Conservation (phyloP, 2,797 vertebrate genomes). For the Trematomus bernacchii region DNA sequence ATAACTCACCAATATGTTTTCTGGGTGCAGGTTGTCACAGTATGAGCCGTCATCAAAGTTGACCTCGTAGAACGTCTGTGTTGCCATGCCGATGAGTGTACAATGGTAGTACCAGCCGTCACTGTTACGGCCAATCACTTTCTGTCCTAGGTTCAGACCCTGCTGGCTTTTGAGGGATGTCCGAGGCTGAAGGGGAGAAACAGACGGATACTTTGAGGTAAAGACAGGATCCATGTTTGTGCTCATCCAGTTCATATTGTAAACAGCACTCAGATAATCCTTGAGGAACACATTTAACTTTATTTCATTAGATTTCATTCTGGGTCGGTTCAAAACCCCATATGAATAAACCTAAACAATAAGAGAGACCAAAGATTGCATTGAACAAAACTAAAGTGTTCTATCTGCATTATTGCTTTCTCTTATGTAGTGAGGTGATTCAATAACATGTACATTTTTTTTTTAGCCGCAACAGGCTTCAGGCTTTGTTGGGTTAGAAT, state of each 20-base stretch:
- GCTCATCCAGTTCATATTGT: background rate
- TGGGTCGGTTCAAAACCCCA: background rate
- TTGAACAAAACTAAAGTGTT: background rate
- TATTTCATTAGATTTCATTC: background rate
- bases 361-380: background rate
- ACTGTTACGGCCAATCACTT: slow-evolving; percentile 92
- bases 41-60: slow-evolving; percentile 97
- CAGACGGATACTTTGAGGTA: background rate
- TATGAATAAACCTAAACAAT: background rate
- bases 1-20: slow-evolving; percentile 91
- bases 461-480: background rate
- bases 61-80: slow-evolving; percentile 94
- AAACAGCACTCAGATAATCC: background rate
- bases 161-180: slow-evolving; percentile 68
- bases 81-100: slow-evolving; percentile 90
- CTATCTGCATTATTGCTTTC: background rate
- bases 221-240: background rate
- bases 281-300: background rate
- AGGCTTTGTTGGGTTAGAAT: no score
- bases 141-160: slow-evolving; percentile 88
- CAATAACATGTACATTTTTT: background rate
- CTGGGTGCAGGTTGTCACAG: slow-evolving; percentile 95
- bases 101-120: slow-evolving; percentile 94
- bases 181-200: slow-evolving; percentile 49
- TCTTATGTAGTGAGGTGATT: background rate